Evolutionary conservation across 2,113 vertebrate species (phyloP).

Genomic region (Paradisaea rubra): DNA sequence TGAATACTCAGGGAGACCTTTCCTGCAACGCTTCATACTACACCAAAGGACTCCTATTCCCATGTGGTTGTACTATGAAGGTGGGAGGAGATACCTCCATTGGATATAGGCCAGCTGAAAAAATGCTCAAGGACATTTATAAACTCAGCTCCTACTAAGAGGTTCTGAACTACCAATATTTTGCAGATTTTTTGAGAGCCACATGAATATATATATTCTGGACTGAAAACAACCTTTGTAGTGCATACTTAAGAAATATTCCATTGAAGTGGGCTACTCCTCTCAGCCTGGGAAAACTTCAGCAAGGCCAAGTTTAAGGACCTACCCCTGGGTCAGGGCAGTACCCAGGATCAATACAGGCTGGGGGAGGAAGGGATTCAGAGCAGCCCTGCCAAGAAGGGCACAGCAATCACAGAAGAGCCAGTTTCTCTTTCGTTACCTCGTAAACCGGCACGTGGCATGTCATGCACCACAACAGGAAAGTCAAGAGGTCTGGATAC

Average conservation of each 20-base stretch:
- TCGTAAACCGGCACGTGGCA: accelerated
- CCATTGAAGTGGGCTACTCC: neutral
- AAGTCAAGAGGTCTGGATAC: neutral
- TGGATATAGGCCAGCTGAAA: neutral
- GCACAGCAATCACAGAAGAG: accelerated
- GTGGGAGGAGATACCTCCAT: neutral
- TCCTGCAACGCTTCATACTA: neutral
- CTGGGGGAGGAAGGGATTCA: neutral
- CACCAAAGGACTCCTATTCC: neutral
- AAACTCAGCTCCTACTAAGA: neutral
- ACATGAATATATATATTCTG: neutral
- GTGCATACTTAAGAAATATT: neutral
- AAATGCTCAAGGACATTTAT: neutral
- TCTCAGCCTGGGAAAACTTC: neutral
- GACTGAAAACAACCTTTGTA: neutral
- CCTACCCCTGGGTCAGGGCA: neutral
- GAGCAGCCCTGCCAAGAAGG: neutral
- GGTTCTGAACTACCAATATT: neutral
- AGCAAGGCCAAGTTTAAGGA: neutral
- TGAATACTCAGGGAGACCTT: neutral
- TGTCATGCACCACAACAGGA: neutral
- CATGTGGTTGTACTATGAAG: accelerated
- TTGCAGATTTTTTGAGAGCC: neutral
- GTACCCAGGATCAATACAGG: neutral
- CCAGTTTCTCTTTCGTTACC: neutral